A percentile compares a stretch with the other conserved stretches of the same genome.
Conservation (phyloP, 2,888 invertebrate genomes). For the Harpagoxenus sublaevis region DNA sequence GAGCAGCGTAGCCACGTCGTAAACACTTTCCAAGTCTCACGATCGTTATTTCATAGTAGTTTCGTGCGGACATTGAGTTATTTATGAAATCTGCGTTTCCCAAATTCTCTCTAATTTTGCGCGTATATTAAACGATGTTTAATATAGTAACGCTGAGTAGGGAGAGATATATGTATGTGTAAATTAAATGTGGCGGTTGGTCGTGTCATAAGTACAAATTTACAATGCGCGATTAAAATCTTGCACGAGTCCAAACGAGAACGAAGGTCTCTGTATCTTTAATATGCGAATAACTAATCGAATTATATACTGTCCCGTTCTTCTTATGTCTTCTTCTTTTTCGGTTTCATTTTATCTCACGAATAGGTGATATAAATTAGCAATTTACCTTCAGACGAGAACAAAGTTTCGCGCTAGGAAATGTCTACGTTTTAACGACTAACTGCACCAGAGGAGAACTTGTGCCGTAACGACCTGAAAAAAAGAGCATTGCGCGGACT, state of each 20-base stretch:
- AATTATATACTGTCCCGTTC: background rate
- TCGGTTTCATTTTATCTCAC: background rate
- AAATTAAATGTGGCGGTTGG: background rate
- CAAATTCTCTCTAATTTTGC: background rate
- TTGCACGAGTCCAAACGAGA: background rate
- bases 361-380: constrained; percentile 37
- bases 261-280: background rate
- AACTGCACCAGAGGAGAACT: constrained; percentile 33
- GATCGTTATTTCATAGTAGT: background rate
- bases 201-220: background rate
- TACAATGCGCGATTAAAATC: background rate
- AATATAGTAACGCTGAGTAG: background rate
- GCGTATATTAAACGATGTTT: background rate
- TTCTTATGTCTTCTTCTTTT: background rate
- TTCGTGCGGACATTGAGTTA: background rate
- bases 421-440: constrained; percentile 45
- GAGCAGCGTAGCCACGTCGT: background rate
- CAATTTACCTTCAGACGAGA: constrained; percentile 29
- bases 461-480: constrained; percentile 37
- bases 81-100: background rate
- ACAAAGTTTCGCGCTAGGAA: constrained; percentile 23
- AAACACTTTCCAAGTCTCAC: constrained; percentile 10
- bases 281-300: background rate
- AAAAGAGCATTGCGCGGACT: constrained; percentile 49
- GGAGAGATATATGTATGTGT: background rate